A percentile compares a stretch with the other conserved stretches of the same genome.
These are phyloP conservation scores for Scaptodrosophila lebanonensis DNA, from an alignment of 1,140 invertebrate genomes.

Conservation along the genomic window DNA sequence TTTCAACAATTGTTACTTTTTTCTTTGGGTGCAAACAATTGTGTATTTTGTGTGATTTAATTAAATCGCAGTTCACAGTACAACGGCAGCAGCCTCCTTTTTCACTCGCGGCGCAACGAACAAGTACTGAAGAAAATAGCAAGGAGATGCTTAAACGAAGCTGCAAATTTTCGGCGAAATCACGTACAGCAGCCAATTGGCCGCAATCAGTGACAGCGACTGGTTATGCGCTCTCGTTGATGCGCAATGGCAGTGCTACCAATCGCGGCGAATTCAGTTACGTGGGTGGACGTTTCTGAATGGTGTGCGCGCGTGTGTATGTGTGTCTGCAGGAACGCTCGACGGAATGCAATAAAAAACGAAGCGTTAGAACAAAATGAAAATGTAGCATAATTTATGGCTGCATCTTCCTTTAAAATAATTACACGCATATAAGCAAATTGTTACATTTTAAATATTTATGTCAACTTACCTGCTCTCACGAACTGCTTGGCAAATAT, in stretches of 20 bases:
- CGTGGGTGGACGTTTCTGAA: slow-evolving; percentile 31
- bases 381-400: slow-evolving; percentile 74
- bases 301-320: neutral
- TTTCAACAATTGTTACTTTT: slow-evolving; percentile 14
- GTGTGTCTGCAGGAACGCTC: slow-evolving; percentile 17
- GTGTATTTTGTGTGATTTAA: slow-evolving; percentile 34
- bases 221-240: slow-evolving; percentile 46
- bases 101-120: slow-evolving; percentile 53
- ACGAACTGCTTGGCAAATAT: neutral
- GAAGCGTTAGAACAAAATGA: slow-evolving; percentile 73
- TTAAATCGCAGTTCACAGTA: slow-evolving; percentile 37
- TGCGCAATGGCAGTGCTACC: slow-evolving; percentile 50
- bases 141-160: slow-evolving; percentile 27
- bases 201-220: too few species aligned
- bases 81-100: slow-evolving; percentile 22
- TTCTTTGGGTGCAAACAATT: slow-evolving; percentile 22
- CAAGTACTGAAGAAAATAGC: slow-evolving; percentile 59
- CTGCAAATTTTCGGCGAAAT: too few species aligned
- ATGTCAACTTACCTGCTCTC: slow-evolving; percentile 44
- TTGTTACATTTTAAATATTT: slow-evolving; percentile 53
- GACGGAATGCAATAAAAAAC: slow-evolving; percentile 73
- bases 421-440: slow-evolving; percentile 59
- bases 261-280: slow-evolving; percentile 27
- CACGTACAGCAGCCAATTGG: too few species aligned
- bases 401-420: slow-evolving; percentile 74